phyloP scores from a whole-genome alignment of 2,888 invertebrate genomes.

The Endotricha flammealis region DNA sequence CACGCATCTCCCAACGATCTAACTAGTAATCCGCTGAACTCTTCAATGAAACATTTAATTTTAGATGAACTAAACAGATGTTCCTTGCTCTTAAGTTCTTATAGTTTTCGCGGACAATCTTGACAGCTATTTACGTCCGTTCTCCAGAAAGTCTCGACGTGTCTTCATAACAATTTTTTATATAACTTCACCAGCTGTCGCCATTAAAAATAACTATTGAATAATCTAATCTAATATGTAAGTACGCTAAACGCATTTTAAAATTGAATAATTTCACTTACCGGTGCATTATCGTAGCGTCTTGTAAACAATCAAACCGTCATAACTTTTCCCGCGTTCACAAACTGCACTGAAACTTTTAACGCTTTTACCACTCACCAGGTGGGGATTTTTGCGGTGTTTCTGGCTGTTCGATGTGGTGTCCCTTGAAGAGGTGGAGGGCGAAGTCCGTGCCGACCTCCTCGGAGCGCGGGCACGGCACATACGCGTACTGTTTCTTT shows the following conservation, averaged over 20 bases:
- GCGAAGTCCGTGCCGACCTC: slow-evolving; percentile 72
- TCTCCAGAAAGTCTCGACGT: slow-evolving; percentile 12
- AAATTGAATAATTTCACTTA: slow-evolving; percentile 3
- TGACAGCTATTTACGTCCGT: slow-evolving; percentile 11
- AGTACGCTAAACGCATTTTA: not conserved
- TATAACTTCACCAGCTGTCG: slow-evolving; percentile 15
- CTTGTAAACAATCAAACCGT: slow-evolving; percentile 9
- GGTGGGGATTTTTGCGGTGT: slow-evolving; percentile 53
- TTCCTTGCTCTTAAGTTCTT: not conserved
- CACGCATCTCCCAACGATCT: slow-evolving; percentile 11
- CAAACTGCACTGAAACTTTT: slow-evolving; percentile 20
- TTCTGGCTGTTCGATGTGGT: slow-evolving; percentile 36
- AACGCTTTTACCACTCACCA: slow-evolving; percentile 47
- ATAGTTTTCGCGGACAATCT: slow-evolving; percentile 4
- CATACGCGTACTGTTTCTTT: slow-evolving; percentile 71
- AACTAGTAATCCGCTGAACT: not conserved
- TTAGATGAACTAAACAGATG: slow-evolving; percentile 3
- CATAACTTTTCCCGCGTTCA: slow-evolving; percentile 38
- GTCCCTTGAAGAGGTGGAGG: slow-evolving; percentile 46
- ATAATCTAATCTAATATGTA: not conserved
- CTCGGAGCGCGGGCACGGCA: slow-evolving; percentile 72
- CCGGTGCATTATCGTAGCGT: not conserved
- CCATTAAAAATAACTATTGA: slow-evolving; percentile 8
- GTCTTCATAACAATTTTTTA: slow-evolving; percentile 22
- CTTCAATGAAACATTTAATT: slow-evolving; percentile 9